Percentiles rank a stretch among this genome's conserved stretches.
Conservation (phyloP, 2,888 invertebrate genomes). For the Chymomyza amoena region DNA sequence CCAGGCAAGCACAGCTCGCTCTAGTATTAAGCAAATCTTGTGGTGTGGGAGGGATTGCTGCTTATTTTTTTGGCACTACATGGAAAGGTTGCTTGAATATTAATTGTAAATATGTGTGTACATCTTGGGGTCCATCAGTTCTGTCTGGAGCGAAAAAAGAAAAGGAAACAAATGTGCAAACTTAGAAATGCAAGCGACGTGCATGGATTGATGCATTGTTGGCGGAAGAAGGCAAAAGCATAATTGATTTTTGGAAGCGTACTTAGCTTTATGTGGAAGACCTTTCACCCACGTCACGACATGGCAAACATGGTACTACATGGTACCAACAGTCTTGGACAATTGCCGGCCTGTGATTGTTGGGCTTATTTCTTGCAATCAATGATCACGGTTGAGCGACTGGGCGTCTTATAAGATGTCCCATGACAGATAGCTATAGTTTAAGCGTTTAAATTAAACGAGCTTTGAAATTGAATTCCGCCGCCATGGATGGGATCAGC, state of each 20-base stretch:
- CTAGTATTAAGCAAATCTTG: conserved; percentile 4
- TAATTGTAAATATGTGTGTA: conserved; percentile 62
- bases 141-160: conserved; percentile 6
- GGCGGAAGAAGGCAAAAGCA: not conserved
- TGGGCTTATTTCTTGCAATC: not conserved
- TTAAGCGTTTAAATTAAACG: conserved; percentile 46
- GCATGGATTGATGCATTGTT: conserved; percentile 40
- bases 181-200: conserved; percentile 72
- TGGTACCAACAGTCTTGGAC: no score
- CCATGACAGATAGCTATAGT: not conserved
- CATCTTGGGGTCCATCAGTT: not conserved
- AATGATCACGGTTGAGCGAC: not conserved
- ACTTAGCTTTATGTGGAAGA: not conserved
- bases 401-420: not conserved
- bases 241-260: conserved; percentile 5
- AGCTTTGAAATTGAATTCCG: conserved; percentile 65
- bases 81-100: conserved; percentile 71
- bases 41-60: conserved; percentile 10
- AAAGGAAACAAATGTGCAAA: conserved; percentile 69
- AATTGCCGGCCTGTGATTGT: not conserved
- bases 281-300: not conserved
- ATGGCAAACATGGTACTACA: no score
- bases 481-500: not conserved
- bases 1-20: conserved; percentile 31
- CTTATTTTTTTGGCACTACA: conserved; percentile 43